Evolutionary conservation across 2,113 vertebrate genomes (phyloP).

Genomic region (Phoenicopterus ruber): DNA sequence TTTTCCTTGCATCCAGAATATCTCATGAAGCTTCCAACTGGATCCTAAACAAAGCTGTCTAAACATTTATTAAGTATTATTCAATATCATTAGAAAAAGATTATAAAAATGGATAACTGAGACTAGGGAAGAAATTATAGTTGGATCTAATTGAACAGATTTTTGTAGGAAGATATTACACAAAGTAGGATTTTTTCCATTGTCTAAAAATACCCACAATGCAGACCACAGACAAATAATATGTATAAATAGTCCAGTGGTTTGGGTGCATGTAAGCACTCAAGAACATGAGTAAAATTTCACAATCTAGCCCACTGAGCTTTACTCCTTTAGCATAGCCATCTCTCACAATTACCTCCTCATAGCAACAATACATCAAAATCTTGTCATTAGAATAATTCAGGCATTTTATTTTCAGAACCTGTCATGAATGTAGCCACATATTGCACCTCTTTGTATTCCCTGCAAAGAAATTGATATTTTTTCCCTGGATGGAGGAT

Average conservation of each 20-base stretch:
- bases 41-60: neutral
- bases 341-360: neutral
- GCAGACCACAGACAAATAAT: neutral
- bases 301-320: neutral
- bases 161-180: neutral
- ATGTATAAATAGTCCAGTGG: neutral
- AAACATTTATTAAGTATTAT: neutral
- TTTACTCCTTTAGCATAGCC: neutral
- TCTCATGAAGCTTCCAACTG: neutral
- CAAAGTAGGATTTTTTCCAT: neutral
- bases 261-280: neutral
- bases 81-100: neutral
- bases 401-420: conserved; percentile 44
- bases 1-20: neutral
- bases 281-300: neutral
- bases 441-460: neutral
- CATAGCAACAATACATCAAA: neutral
- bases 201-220: neutral
- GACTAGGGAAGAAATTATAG: neutral
- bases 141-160: neutral
- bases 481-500: neutral
- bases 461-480: neutral
- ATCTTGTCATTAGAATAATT: conserved; percentile 1
- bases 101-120: neutral
- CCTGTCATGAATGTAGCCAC: neutral